Percentiles rank a stretch among this genome's conserved stretches.
phyloP scores from a whole-genome alignment of 2,888 invertebrate species.

The Drosophila rellima region DNA sequence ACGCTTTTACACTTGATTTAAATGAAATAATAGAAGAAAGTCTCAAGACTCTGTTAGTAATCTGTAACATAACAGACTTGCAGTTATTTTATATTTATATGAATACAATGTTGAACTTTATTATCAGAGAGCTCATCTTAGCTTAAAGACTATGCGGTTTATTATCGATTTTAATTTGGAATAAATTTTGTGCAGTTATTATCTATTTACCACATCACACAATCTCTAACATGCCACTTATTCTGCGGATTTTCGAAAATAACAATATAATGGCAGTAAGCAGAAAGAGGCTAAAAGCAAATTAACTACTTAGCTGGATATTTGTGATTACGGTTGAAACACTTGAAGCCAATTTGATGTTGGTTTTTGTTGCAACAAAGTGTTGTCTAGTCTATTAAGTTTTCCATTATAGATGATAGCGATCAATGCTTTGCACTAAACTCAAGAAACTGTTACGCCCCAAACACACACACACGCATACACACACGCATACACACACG shows the following conservation, averaged over 20 bases:
- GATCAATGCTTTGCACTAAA: slow-evolving; percentile 57
- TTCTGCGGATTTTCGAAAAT: not conserved
- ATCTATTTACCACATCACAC: not conserved
- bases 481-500: slow-evolving; percentile 18
- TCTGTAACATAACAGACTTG: not conserved
- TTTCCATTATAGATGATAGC: slow-evolving; percentile 73
- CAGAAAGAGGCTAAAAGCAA: slow-evolving; percentile 26
- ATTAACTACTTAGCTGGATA: slow-evolving; percentile 35
- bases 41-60: not conserved
- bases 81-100: not conserved
- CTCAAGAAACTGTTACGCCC: slow-evolving; percentile 45
- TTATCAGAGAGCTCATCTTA: too few species aligned
- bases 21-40: not conserved
- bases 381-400: slow-evolving; percentile 71
- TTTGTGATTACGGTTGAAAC: slow-evolving; percentile 42
- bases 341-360: slow-evolving; percentile 50
- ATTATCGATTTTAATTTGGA: not conserved
- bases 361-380: slow-evolving; percentile 42
- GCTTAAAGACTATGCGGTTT: not conserved
- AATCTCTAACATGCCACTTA: slow-evolving; percentile 7
- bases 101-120: not conserved
- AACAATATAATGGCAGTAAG: slow-evolving; percentile 11
- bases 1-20: not conserved
- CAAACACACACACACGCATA: slow-evolving; percentile 14
- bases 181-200: not conserved